Conservation (phyloP, 1,140 invertebrate genomes). For the Drosophila orena region DNA sequence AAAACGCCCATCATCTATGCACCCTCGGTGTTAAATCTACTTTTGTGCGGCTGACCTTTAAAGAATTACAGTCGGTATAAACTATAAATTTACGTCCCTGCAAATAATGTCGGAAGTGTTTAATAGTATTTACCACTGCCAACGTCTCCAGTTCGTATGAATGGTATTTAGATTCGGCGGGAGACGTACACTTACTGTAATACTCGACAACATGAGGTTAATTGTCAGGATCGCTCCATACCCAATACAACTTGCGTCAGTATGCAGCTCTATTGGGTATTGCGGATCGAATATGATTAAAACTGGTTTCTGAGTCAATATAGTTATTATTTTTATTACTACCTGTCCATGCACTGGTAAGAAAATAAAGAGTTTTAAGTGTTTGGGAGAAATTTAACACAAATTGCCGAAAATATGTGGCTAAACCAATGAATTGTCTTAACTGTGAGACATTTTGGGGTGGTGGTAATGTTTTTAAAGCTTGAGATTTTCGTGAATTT, state of each 20-base stretch:
- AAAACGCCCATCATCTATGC: constrained; percentile 8
- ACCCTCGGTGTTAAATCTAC: neutral
- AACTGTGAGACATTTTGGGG: neutral
- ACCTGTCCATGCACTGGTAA: neutral
- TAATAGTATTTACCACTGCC: neutral
- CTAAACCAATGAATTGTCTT: neutral
- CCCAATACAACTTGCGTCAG: constrained; percentile 3
- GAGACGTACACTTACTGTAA: constrained; percentile 6
- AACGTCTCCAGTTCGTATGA: neutral
- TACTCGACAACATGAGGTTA: constrained; percentile 1
- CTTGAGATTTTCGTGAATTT: neutral
- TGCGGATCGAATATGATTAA: constrained; percentile 7
- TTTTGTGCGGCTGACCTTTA: too few relatives aligned
- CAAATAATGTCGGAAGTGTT: constrained; percentile 4
- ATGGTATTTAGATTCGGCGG: constrained; percentile 1
- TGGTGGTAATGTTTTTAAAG: neutral
- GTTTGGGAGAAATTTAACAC: neutral
- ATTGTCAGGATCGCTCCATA: constrained; percentile 4
- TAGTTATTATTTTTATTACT: neutral
- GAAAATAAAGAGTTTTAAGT: neutral
- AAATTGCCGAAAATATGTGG: neutral
- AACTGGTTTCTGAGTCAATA: neutral
- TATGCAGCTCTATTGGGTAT: constrained; percentile 8
- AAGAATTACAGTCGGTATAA: too few relatives aligned
- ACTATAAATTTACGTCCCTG: constrained; percentile 6